Base-by-base conservation (phyloP, 1,140 invertebrate genomes). In the Ylistrum balloti region DNA sequence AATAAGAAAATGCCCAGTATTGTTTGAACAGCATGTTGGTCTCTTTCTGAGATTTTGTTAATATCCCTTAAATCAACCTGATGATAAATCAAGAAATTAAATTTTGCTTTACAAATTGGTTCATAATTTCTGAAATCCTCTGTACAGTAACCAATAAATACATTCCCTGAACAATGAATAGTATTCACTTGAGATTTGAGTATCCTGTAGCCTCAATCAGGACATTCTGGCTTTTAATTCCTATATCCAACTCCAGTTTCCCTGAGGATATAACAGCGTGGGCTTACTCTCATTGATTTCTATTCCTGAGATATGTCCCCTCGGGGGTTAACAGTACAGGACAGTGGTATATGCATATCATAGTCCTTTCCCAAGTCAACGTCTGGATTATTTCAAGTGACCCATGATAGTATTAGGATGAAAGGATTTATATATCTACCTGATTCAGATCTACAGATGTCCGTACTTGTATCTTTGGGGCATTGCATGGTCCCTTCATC, bases 321-420 rank as follows among this genome's bases (percentile, higher is more conserved):
- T 74, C 3, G 28, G 56, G 56, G 56, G 22, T 74, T n/a, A 74
- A 74, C 22, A 74, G 56, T 5, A 9, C 20, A 28, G 56, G 56
- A 28, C 56, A 74, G 56, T 56, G 22, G 45, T 38, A 38, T 38
- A 38, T 38, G 45, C 13, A 38, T 38, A 38, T 38, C n/a, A 28
- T 28, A 74, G 9, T 74, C 56, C 15, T 74, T 74, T n/a, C 17
- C 11, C 28, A 74, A 74, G n/a, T 74, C 5, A 28, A 74, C 0
- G n/a, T 74, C 56, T 74, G 56, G 56, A n/a, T n/a, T 74, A 74
- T n/a, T 74, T 74, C 56, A 74, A 5, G 0, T 28, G 56, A 74
- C 56, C 56, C 56, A n/a, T n/a, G 56, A 74, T 74, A 28, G 17
- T 74, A 74, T 74, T 74, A 74, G 56, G 56, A 74, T 74, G 56